Conservation (phyloP, 2,888 invertebrate species). For the Diploptera punctata region DNA sequence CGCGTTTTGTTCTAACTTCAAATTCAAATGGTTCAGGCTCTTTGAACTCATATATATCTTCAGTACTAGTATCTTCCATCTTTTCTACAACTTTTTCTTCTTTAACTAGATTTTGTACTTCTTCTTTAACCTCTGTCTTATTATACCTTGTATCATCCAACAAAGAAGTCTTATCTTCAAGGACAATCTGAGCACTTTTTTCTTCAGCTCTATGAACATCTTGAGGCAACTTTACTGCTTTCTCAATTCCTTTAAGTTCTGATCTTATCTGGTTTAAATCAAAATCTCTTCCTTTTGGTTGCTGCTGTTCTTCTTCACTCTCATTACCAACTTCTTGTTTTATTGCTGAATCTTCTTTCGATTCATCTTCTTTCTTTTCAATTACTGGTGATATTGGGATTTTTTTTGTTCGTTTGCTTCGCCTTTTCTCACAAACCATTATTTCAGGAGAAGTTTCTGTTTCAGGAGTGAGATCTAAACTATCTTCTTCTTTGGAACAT, state of each 20-base stretch:
- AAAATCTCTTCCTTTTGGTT: constrained; percentile 74
- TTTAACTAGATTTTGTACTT: constrained; percentile 38
- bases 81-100: constrained; percentile 45
- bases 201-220: constrained; percentile 25
- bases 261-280: constrained; percentile 86
- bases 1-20: constrained; percentile 63
- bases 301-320: constrained; percentile 60
- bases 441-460: constrained; percentile 29
- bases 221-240: constrained; percentile 52
- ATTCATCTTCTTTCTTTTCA: constrained; percentile 12
- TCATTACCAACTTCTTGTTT: constrained; percentile 49
- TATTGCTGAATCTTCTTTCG: not conserved
- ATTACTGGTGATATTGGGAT: not conserved
- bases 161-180: constrained; percentile 33
- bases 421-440: constrained; percentile 7
- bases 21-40: constrained; percentile 89
- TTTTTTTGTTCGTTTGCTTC: constrained; percentile 43
- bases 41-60: constrained; percentile 87
- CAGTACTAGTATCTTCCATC: constrained; percentile 46
- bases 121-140: constrained; percentile 37
- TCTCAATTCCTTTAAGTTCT: constrained; percentile 80
- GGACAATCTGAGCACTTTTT: constrained; percentile 32
- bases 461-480: constrained; percentile 35
- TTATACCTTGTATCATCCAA: constrained; percentile 19
- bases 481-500: constrained; percentile 38